Percentiles rank a stretch among this genome's conserved stretches.
phyloP scores from a whole-genome alignment of 2,888 invertebrate genomes.

The Leptopilina syphax region DNA sequence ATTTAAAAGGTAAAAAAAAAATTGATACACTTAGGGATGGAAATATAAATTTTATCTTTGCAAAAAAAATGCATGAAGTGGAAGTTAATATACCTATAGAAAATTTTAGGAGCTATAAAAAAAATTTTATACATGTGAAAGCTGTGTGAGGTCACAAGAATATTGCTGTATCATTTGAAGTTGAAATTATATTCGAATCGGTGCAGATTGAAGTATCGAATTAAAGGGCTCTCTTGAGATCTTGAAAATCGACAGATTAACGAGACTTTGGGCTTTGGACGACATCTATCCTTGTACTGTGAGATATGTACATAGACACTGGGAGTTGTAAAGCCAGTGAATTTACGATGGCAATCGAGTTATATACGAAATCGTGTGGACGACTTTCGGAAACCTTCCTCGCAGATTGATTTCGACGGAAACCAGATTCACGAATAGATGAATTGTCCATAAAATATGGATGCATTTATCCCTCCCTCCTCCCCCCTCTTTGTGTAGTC shows the following conservation, averaged over 20 bases:
- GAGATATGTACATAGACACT: conserved; percentile 43
- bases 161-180: background rate
- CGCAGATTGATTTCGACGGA: conserved; percentile 56
- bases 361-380: conserved; percentile 50
- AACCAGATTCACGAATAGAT: conserved; percentile 53
- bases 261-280: conserved; percentile 48
- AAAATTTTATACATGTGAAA: background rate
- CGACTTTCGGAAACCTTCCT: conserved; percentile 51
- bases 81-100: no score
- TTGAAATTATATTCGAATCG: conserved; percentile 14
- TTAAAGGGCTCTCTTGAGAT: conserved; percentile 47
- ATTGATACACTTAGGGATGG: no score
- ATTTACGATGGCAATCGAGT: conserved; percentile 55
- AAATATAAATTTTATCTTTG: no score
- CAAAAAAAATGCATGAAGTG: no score
- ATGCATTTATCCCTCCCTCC: background rate
- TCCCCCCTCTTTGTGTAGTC: no score
- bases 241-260: conserved; percentile 50
- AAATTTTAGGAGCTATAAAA: background rate
- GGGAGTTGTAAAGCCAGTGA: conserved; percentile 51
- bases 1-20: no score
- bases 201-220: conserved; percentile 40
- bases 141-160: background rate
- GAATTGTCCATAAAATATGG: conserved; percentile 21
- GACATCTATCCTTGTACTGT: conserved; percentile 49